Percentiles rank a stretch among this genome's conserved stretches.
Evolutionary conservation across 2,797 vertebrate genomes (phyloP).

Genomic region (Myoxocephalus aenaeus): DNA sequence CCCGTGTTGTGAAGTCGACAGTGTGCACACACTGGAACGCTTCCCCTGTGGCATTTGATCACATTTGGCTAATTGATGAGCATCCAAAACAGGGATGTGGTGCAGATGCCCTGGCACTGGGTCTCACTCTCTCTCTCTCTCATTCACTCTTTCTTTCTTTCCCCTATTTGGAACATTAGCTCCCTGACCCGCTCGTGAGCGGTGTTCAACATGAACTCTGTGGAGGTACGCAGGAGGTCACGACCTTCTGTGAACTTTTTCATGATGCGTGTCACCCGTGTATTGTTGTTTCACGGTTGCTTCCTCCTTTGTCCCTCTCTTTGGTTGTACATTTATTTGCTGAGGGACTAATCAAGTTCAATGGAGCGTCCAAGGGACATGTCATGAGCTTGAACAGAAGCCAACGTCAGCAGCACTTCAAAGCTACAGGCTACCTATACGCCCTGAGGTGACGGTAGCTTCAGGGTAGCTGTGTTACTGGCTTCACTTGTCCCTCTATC

Average conservation of each 20-base stretch:
- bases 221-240: constrained; percentile 19
- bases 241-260: constrained; percentile 30
- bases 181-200: constrained; percentile 41
- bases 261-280: constrained; percentile 4
- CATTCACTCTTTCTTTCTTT: constrained; percentile 27
- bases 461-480: constrained; percentile 60
- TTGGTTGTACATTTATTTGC: constrained; percentile 83
- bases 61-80: constrained; percentile 60
- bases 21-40: constrained; percentile 41
- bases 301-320: constrained; percentile 54
- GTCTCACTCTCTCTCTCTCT: constrained; percentile 28
- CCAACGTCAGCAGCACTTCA: constrained; percentile 77
- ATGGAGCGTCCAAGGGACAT: constrained; percentile 75
- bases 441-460: constrained; percentile 72
- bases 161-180: constrained; percentile 36
- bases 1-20: constrained; percentile 6
- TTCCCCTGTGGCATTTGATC: constrained; percentile 61
- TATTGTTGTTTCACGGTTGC: constrained; percentile 45
- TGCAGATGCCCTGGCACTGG: constrained; percentile 62
- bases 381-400: constrained; percentile 77
- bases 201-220: constrained; percentile 29
- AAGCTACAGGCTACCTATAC: constrained; percentile 67
- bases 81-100: constrained; percentile 51
- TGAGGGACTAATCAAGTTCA: constrained; percentile 81
- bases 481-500: constrained; percentile 75